A percentile compares a stretch with the other conserved stretches of the same genome.
Conservation (phyloP, 2,113 vertebrate species). For the Terrapene triunguis region DNA sequence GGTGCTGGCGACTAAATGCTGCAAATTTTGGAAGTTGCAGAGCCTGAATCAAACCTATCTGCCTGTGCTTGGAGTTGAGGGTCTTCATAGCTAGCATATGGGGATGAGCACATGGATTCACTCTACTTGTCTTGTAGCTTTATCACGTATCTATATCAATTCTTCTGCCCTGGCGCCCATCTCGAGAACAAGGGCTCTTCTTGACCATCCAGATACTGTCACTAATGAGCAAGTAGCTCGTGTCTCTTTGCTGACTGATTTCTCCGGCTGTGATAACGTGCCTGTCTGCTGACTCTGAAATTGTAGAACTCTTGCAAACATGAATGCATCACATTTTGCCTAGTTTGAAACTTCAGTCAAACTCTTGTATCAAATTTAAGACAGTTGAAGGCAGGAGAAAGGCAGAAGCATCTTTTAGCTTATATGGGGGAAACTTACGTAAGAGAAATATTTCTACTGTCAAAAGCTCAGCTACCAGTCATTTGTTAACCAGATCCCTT, state of each 20-base stretch:
- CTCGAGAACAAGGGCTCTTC: neutral
- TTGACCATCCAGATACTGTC: constrained; percentile 12
- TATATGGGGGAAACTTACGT: neutral
- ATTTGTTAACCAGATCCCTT: constrained; percentile 7
- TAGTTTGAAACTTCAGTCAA: constrained; percentile 36
- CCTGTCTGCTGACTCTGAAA: constrained; percentile 25
- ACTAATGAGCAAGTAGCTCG: neutral
- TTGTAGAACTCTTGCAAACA: constrained; percentile 5
- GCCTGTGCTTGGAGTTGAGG: neutral
- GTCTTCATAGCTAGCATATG: accelerated
- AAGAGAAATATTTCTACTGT: constrained; percentile 18
- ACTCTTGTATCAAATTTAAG: constrained; percentile 48
- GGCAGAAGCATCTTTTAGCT: constrained; percentile 24
- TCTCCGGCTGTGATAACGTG: constrained; percentile 38
- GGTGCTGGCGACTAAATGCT: neutral
- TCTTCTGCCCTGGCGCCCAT: neutral
- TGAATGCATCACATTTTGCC: neutral
- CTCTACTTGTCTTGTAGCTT: neutral
- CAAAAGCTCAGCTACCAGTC: constrained; percentile 32
- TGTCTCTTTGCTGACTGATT: neutral
- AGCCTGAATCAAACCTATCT: neutral
- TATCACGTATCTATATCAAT: neutral
- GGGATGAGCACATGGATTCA: neutral
- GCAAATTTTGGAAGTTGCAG: neutral
- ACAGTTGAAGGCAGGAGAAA: constrained; percentile 16